phyloP scores from a whole-genome alignment of 2,888 invertebrate species.

The Macrophya annulata region DNA sequence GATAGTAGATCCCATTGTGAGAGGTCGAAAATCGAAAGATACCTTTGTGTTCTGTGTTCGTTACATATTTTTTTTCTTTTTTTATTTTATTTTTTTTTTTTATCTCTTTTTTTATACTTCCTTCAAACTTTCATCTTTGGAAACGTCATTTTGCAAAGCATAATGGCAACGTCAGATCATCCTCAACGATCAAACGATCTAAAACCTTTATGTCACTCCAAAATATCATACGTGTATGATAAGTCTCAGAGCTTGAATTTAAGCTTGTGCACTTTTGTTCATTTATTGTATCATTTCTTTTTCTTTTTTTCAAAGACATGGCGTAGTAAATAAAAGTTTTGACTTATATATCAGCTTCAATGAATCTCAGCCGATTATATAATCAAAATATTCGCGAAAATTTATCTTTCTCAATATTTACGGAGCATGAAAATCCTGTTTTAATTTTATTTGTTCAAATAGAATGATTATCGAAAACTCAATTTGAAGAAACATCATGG shows the following conservation, averaged over 20 bases:
- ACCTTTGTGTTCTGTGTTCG: background rate
- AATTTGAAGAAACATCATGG: background rate
- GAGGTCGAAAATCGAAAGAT: slow-evolving; percentile 28
- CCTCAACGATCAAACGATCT: background rate
- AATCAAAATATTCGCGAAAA: too few species aligned
- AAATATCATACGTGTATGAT: background rate
- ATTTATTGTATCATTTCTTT: too few species aligned
- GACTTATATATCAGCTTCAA: too few species aligned
- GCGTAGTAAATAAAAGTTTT: too few species aligned
- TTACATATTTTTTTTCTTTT: slow-evolving; percentile 35
- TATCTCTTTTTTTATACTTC: slow-evolving; percentile 39
- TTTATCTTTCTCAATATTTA: too few species aligned
- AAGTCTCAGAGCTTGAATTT: background rate
- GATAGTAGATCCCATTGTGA: slow-evolving; percentile 3
- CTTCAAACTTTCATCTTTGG: slow-evolving; percentile 28
- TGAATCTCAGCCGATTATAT: too few species aligned
- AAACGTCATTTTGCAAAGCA: slow-evolving; percentile 13
- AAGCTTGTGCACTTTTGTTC: too few species aligned
- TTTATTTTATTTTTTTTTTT: slow-evolving; percentile 48
- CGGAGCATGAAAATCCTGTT: background rate
- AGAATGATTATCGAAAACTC: background rate
- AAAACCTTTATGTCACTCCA: background rate
- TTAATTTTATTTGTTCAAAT: background rate
- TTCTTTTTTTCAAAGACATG: too few species aligned
- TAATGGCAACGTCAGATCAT: slow-evolving; percentile 16